Evolutionary conservation across 2,888 invertebrate species (phyloP), one percentile per base, ranked within the genome.

Genomic region (Arge pagana): DNA sequence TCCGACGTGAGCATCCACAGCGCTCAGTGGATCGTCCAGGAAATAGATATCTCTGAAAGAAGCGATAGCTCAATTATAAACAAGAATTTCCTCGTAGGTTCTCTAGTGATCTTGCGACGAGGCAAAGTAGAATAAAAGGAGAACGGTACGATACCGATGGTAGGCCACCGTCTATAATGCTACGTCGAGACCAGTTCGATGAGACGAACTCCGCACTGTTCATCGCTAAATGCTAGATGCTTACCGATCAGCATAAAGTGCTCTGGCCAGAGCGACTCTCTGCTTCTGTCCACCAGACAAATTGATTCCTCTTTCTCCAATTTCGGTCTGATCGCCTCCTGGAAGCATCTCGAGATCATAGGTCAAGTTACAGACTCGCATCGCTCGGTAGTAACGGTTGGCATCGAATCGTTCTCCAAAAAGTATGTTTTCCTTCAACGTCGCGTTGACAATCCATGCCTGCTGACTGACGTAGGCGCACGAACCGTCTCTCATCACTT

Each of bases 371-470:
- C 83, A 83, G 3, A 79, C 74, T 24, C 78, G 71, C 6, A 83
- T 65, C 3, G 81, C 79, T 52, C 77, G 71, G 58, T 81, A 79
- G 64, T 85, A 85, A 59, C 78, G 78, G 40, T 77, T 77, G 28
- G 79, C 72, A 52, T 84, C 81, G 59, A 79, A 84, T 1, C 65
- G 58, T 55, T 79, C 77, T 6, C 84, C 85, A 67, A 87, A 85
- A 1, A 83, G 57, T 41, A 87, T 81, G 64, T 87, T 87, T 36
- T 86, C 83, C 49, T 78, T 74, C 1, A 87, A 68, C 0, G 83
- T 82, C 1, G 82, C 83, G 37, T 83, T 82, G 62, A 84, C 80
- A 21, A 86, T 79, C 86, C 86, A 87, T 0, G 86, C 78, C 40
- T 80, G 77, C 60, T 83, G 83, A 10, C 80, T 74, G 4, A 80